A percentile compares a stretch with the other conserved stretches of the same genome.
These are phyloP conservation scores for Bombus sibiricus DNA, from an alignment of 1,140 invertebrate species.

Conservation along the genomic window DNA sequence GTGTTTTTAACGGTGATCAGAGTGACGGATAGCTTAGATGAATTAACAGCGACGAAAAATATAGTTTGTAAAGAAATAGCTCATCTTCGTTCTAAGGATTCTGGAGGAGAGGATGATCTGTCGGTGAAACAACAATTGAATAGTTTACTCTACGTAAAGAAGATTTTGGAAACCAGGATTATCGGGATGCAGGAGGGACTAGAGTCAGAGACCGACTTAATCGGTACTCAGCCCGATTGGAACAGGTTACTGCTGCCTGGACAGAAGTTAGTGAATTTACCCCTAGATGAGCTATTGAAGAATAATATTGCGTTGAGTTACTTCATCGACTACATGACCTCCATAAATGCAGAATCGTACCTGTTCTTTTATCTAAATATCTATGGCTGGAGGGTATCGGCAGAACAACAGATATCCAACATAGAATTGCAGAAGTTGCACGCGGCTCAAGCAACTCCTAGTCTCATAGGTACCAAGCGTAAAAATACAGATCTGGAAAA, in stretches of 20 bases:
- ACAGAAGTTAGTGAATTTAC: conserved; percentile 87
- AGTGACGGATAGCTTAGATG: conserved; percentile 90
- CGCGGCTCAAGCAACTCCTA: conserved; percentile 66
- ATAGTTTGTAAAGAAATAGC: conserved; percentile 92
- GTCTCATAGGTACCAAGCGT: conserved; percentile 57
- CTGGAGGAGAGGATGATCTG: conserved; percentile 91
- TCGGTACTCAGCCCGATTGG: conserved; percentile 80
- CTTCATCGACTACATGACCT: conserved; percentile 92
- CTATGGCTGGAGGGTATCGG: conserved; percentile 91
- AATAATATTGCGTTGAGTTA: conserved; percentile 91
- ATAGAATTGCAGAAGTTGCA: conserved; percentile 84
- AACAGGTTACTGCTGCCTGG: conserved; percentile 83
- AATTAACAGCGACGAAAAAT: conserved; percentile 91
- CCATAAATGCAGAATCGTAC: conserved; percentile 88
- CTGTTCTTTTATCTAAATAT: conserved; percentile 93
- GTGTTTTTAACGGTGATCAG: conserved; percentile 92
- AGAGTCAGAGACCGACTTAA: conserved; percentile 82
- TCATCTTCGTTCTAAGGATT: conserved; percentile 90
- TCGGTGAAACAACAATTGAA: conserved; percentile 94
- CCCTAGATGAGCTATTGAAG: conserved; percentile 90
- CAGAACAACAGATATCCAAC: conserved; percentile 89
- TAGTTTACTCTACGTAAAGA: conserved; percentile 91
- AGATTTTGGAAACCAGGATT: conserved; percentile 88
- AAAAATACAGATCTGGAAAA: conserved; percentile 83
- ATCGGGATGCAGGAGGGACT: conserved; percentile 85